These are phyloP conservation scores for Girardia tigrina DNA, from an alignment of 2,888 invertebrate genomes.

Conservation along the genomic window DNA sequence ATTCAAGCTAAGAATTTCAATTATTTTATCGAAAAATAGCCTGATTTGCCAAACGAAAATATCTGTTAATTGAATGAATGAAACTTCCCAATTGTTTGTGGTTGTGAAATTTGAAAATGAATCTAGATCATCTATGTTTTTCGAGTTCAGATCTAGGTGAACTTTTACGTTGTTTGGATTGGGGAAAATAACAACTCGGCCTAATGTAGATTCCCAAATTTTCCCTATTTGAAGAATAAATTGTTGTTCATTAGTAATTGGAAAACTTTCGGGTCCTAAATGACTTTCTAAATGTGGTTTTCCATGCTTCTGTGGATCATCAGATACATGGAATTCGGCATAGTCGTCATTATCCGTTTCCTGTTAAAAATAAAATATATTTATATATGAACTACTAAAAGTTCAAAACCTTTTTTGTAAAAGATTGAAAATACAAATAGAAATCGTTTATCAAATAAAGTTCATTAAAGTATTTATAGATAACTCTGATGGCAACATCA, in stretches of 20 bases:
- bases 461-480: no score
- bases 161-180: not conserved
- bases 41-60: not conserved
- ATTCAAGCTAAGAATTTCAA: not conserved
- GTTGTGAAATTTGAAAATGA: not conserved
- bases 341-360: not conserved
- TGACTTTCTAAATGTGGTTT: not conserved
- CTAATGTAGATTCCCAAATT: conserved; percentile 1
- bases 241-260: not conserved
- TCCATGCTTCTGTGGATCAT: not conserved
- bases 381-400: no score
- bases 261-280: not conserved
- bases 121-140: not conserved
- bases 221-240: not conserved
- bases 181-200: not conserved
- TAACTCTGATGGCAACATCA: no score
- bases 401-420: no score
- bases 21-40: conserved; percentile 2
- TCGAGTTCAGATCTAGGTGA: not conserved
- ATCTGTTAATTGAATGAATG: not conserved
- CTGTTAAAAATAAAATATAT: not conserved
- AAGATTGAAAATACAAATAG: no score
- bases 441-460: no score
- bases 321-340: conserved; percentile 1
- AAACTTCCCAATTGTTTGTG: not conserved